Conservation (phyloP, 2,888 invertebrate species). For the Dolomedes plantarius region DNA sequence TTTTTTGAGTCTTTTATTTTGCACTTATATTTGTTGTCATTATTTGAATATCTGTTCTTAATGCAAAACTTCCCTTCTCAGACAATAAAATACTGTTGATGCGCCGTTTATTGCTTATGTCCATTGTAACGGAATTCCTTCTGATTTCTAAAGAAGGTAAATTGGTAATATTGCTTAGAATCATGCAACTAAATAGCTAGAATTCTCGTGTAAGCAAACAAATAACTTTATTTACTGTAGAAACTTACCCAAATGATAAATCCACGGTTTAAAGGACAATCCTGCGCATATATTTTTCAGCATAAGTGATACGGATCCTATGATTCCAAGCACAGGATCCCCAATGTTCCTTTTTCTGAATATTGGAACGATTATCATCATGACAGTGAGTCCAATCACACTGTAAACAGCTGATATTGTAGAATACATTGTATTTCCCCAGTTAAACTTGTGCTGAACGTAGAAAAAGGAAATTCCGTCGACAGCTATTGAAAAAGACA, state of each 20-base stretch:
- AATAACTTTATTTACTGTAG: too few relatives aligned
- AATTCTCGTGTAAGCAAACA: too few relatives aligned
- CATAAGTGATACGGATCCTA: constrained; percentile 36
- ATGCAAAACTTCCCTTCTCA: too few relatives aligned
- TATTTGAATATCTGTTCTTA: too few relatives aligned
- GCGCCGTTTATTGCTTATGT: too few relatives aligned
- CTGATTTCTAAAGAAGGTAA: too few relatives aligned
- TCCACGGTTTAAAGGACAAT: not conserved
- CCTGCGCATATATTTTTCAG: constrained; percentile 33
- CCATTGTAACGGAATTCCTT: too few relatives aligned
- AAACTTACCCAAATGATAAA: constrained; percentile 47
- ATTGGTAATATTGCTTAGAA: too few relatives aligned
- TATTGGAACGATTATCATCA: constrained; percentile 29
- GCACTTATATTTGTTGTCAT: too few relatives aligned
- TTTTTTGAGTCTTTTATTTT: too few relatives aligned
- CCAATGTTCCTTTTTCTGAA: constrained; percentile 20
- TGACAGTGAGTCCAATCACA: constrained; percentile 8
- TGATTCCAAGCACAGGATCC: constrained; percentile 37
- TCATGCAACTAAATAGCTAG: too few relatives aligned
- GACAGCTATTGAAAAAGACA: constrained; percentile 3
- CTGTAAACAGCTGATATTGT: constrained; percentile 43
- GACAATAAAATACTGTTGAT: too few relatives aligned
- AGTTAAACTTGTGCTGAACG: constrained; percentile 39
- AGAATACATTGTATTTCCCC: constrained; percentile 54
- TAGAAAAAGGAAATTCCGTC: constrained; percentile 27